A percentile compares a stretch with the other conserved stretches of the same genome.
phyloP scores from a whole-genome alignment of 1,140 invertebrate genomes.

The Homalodisca vitripennis region DNA sequence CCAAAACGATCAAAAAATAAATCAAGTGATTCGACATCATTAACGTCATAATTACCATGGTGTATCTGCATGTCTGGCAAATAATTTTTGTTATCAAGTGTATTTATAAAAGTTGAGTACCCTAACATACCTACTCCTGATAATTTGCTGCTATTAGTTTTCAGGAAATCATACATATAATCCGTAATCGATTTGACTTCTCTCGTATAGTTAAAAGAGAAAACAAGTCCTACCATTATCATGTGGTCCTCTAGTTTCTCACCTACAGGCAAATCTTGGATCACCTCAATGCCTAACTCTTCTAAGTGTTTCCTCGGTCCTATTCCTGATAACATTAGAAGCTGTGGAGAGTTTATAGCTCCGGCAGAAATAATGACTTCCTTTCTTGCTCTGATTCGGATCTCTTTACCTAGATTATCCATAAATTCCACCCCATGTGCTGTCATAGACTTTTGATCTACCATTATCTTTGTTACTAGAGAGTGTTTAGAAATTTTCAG shows the following conservation, averaged over 20 bases:
- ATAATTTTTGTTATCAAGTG: conserved; percentile 65
- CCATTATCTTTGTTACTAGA: conserved; percentile 71
- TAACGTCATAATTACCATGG: conserved; percentile 73
- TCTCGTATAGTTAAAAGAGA: conserved; percentile 60
- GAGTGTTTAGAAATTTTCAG: conserved; percentile 63
- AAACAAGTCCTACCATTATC: background rate
- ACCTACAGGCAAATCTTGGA: conserved; percentile 69
- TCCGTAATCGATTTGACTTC: conserved; percentile 74
- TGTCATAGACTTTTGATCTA: conserved; percentile 64
- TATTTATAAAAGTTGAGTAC: conserved; percentile 80
- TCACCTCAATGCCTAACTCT: conserved; percentile 61
- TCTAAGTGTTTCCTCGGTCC: conserved; percentile 67
- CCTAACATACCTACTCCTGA: conserved; percentile 75
- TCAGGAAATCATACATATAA: conserved; percentile 68
- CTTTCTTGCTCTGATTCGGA: conserved; percentile 29
- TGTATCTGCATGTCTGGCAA: conserved; percentile 85
- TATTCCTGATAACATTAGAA: conserved; percentile 73
- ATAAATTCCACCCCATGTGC: conserved; percentile 69
- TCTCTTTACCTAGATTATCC: conserved; percentile 37
- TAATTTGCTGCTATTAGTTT: conserved; percentile 38
- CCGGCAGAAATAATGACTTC: conserved; percentile 56
- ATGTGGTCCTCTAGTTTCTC: conserved; percentile 75
- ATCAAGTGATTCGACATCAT: conserved; percentile 61
- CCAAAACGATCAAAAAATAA: background rate
- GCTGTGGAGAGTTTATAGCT: conserved; percentile 63